phyloP scores from a whole-genome alignment of 2,888 invertebrate genomes.

The Ariolimax columbianus region DNA sequence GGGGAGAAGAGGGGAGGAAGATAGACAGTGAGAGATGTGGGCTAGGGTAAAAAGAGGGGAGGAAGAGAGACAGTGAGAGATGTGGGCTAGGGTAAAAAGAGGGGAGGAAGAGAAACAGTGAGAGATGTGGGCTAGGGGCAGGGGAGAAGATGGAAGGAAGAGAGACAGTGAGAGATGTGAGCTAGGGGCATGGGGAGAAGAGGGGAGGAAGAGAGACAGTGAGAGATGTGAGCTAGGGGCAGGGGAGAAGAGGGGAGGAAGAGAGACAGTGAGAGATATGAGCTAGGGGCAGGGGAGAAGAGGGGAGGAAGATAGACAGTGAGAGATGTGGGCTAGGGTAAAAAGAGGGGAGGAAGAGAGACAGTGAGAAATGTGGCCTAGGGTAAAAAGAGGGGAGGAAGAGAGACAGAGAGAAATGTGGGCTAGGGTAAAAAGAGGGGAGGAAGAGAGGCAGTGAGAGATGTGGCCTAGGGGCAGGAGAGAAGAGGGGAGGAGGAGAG shows the following conservation, averaged over 20 bases:
- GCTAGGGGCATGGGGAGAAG: background rate
- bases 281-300: background rate
- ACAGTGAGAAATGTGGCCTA: background rate
- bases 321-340: background rate
- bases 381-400: background rate
- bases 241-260: background rate
- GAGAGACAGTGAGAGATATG: background rate
- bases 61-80: no score
- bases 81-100: no score
- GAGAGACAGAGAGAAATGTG: conserved; percentile 16
- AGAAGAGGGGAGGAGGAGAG: background rate
- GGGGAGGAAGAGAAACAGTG: no score
- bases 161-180: background rate
- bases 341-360: background rate
- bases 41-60: no score
- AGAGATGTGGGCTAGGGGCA: no score
- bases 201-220: background rate
- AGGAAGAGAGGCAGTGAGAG: background rate
- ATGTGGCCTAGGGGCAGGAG: background rate
- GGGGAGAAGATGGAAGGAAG: no score
- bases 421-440: conserved; percentile 1
- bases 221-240: background rate
- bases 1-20: no score
- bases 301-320: background rate
- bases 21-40: no score